Evolutionary conservation across 64 coral and sea anemone genomes (phyloP).

Genomic region (Montipora efflorescens): DNA sequence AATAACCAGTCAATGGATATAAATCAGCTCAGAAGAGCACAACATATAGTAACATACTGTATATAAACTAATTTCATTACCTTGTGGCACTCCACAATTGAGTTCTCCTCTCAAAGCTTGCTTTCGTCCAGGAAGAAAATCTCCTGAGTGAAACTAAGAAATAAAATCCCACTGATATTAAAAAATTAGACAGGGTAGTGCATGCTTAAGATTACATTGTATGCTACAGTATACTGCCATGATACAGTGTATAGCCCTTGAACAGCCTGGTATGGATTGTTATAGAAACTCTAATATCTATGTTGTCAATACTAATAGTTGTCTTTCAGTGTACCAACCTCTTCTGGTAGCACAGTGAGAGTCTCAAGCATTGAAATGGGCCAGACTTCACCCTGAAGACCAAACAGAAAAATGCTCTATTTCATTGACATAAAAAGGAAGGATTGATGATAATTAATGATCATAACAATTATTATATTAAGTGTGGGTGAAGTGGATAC

Average conservation of each 20-base stretch:
- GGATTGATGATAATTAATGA: too few species aligned
- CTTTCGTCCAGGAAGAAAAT: slow-evolving; percentile 68
- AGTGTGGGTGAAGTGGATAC: too few species aligned
- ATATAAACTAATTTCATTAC: slow-evolving; percentile 2
- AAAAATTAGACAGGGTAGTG: background rate
- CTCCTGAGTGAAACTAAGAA: slow-evolving; percentile 84
- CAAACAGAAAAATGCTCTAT: background rate
- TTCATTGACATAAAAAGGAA: too few species aligned
- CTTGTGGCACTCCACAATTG: slow-evolving; percentile 67
- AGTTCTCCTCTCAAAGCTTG: slow-evolving; percentile 75
- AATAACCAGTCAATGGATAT: too few species aligned
- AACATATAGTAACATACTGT: too few species aligned
- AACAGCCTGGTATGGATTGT: too few species aligned
- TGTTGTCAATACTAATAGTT: background rate
- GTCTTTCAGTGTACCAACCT: slow-evolving; percentile 56
- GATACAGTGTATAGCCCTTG: too few species aligned
- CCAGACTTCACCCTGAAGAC: slow-evolving; percentile 46
- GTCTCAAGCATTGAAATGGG: slow-evolving; percentile 83
- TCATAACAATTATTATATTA: too few species aligned
- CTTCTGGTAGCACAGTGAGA: slow-evolving; percentile 94
- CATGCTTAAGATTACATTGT: too few species aligned
- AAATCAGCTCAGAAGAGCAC: too few species aligned
- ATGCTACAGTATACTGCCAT: too few species aligned
- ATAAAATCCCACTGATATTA: background rate
- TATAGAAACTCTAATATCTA: too few species aligned